phyloP scores from a whole-genome alignment of 2,888 invertebrate genomes.

The Apotomis turbidana region DNA sequence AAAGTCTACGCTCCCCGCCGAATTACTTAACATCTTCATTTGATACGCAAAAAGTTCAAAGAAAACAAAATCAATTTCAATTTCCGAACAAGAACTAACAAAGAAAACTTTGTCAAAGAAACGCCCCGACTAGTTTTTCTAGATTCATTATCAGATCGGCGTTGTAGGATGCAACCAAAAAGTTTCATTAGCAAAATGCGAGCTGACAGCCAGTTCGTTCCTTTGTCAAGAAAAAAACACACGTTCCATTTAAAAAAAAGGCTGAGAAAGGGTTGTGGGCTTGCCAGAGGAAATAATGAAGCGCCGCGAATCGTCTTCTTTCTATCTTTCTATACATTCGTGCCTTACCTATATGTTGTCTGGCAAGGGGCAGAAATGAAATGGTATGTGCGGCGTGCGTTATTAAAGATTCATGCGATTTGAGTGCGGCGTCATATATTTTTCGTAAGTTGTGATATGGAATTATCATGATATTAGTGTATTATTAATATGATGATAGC shows the following conservation, averaged over 20 bases:
- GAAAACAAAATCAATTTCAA: slow-evolving; percentile 32
- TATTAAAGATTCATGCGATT: slow-evolving; percentile 29
- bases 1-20: background rate
- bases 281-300: slow-evolving; percentile 66
- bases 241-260: slow-evolving; percentile 68
- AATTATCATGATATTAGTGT: slow-evolving; percentile 5
- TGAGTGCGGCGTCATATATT: slow-evolving; percentile 15
- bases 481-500: background rate
- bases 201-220: slow-evolving; percentile 53
- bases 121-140: slow-evolving; percentile 37
- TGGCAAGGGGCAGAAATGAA: slow-evolving; percentile 36
- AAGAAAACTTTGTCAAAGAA: slow-evolving; percentile 32
- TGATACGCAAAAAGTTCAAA: slow-evolving; percentile 8
- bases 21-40: slow-evolving; percentile 1
- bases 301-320: slow-evolving; percentile 45
- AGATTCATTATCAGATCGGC: slow-evolving; percentile 59
- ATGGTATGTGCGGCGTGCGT: slow-evolving; percentile 20
- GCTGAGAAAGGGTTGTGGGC: slow-evolving; percentile 62
- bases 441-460: background rate
- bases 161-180: slow-evolving; percentile 59
- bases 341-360: slow-evolving; percentile 33
- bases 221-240: slow-evolving; percentile 66
- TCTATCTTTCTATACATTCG: slow-evolving; percentile 22
- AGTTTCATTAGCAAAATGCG: slow-evolving; percentile 72
- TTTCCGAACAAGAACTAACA: slow-evolving; percentile 34